These are phyloP conservation scores for Taenaris catops DNA, from an alignment of 2,888 invertebrate species.

Conservation along the genomic window DNA sequence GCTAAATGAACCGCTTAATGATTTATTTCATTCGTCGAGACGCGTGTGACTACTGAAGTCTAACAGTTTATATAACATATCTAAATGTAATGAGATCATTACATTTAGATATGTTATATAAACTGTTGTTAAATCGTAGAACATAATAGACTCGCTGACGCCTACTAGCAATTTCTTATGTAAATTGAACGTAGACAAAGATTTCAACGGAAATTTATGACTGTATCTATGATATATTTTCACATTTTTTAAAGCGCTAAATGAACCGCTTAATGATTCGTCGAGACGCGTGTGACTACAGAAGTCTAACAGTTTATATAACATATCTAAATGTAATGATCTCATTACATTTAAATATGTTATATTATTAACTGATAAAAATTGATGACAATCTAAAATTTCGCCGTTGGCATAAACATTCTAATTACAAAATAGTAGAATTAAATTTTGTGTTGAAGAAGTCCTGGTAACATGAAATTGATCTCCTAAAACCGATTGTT, in stretches of 20 bases:
- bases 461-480: too few species aligned
- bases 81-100: too few species aligned
- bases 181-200: slow-evolving; percentile 13
- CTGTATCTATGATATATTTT: slow-evolving; percentile 1
- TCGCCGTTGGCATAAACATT: too few species aligned
- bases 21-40: slow-evolving; percentile 1
- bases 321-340: too few species aligned
- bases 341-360: too few species aligned
- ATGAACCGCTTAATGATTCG: slow-evolving; percentile 1
- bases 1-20: not conserved
- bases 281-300: not conserved
- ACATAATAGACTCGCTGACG: slow-evolving; percentile 18
- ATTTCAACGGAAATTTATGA: slow-evolving; percentile 10
- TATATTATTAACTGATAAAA: slow-evolving; percentile 18
- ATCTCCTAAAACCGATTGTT: too few species aligned
- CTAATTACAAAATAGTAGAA: too few species aligned
- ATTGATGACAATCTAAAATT: too few species aligned
- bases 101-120: too few species aligned
- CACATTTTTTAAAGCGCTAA: slow-evolving; percentile 1
- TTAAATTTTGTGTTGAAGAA: too few species aligned
- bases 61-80: too few species aligned
- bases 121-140: slow-evolving; percentile 18
- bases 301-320: too few species aligned
- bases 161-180: slow-evolving; percentile 15
- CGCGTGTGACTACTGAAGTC: not conserved